Percentiles rank a stretch among this genome's conserved stretches.
phyloP scores from a whole-genome alignment of 2,797 vertebrate genomes.

The Alca torda region DNA sequence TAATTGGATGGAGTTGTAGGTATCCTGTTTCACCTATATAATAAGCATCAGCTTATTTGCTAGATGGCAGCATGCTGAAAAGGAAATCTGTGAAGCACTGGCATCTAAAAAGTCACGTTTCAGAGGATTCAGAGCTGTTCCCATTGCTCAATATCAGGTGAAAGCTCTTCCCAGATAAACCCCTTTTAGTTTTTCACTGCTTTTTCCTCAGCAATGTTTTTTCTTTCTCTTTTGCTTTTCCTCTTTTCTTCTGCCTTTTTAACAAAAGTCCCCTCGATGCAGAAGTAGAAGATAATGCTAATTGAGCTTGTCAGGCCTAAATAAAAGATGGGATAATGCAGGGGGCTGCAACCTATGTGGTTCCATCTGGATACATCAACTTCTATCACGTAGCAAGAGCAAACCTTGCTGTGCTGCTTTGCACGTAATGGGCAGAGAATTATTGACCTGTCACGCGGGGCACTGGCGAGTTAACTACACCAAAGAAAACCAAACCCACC shows the following conservation, averaged over 20 bases:
- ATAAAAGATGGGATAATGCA: conserved; percentile 46
- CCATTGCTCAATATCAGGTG: not conserved
- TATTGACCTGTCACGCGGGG: conserved; percentile 23
- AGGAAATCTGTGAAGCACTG: not conserved
- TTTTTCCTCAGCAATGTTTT: not conserved
- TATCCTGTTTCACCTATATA: not conserved
- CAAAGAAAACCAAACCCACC: not conserved
- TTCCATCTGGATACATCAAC: conserved; percentile 47
- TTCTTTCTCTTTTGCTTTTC: not conserved
- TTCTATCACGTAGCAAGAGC: conserved; percentile 16
- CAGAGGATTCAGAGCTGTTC: not conserved
- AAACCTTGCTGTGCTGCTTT: not conserved
- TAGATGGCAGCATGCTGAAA: not conserved
- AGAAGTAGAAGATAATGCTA: conserved; percentile 45
- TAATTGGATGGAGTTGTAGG: not conserved
- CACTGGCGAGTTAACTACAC: not conserved
- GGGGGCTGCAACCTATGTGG: not conserved
- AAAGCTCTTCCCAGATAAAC: conserved; percentile 16
- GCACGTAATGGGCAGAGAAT: not conserved
- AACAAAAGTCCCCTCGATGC: conserved; percentile 11
- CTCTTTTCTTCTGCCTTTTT: conserved; percentile 18
- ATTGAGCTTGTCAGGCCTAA: conserved; percentile 64
- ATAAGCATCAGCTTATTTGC: not conserved
- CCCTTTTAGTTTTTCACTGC: not conserved
- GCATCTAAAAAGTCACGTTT: not conserved